phyloP scores from a whole-genome alignment of 2,888 invertebrate genomes.

The Eristalinus sepulchralis region DNA sequence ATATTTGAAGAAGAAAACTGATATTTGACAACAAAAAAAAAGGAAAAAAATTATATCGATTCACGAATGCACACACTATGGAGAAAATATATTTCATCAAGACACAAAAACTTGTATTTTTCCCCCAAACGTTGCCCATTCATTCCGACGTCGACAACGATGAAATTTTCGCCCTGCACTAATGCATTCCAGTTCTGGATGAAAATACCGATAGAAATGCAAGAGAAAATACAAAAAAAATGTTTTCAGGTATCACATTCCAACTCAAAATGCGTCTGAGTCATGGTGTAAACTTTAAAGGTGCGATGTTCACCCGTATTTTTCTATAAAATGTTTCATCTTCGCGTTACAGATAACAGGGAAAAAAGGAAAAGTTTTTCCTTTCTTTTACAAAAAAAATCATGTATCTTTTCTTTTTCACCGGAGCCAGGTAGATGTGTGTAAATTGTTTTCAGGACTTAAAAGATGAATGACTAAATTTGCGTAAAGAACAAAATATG shows the following conservation, averaged over 20 bases:
- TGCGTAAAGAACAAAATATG: neutral
- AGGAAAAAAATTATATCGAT: constrained; percentile 12
- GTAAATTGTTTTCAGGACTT: neutral
- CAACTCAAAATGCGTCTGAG: constrained; percentile 11
- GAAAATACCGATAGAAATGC: neutral
- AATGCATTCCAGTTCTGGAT: neutral
- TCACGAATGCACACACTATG: neutral
- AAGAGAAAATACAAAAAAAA: neutral
- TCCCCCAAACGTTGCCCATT: too few species aligned
- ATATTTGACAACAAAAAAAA: neutral
- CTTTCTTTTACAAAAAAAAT: neutral
- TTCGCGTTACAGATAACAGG: neutral
- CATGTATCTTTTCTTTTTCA: neutral
- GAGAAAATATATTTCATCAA: neutral
- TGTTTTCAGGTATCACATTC: constrained; percentile 34
- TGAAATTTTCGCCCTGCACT: neutral
- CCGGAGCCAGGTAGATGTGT: neutral
- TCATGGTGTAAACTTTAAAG: neutral
- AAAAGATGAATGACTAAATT: too few species aligned
- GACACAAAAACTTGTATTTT: neutral
- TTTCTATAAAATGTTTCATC: neutral
- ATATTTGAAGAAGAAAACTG: neutral
- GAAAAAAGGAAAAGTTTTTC: neutral
- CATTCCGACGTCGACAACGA: too few species aligned
- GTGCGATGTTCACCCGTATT: too few species aligned